Conservation (phyloP, 2,888 invertebrate genomes). For the Lasioglossum lativentre region DNA sequence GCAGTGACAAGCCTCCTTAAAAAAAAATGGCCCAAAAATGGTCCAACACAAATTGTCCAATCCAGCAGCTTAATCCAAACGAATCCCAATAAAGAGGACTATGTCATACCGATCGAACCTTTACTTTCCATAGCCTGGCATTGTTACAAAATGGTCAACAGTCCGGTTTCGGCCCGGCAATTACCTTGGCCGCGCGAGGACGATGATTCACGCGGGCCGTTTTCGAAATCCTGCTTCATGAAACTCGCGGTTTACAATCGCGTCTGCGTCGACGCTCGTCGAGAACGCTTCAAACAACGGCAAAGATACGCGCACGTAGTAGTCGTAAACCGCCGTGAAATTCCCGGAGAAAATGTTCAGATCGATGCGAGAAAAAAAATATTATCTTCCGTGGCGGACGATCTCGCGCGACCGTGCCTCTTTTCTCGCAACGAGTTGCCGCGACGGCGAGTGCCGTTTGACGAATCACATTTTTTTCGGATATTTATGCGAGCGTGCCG, state of each 20-base stretch:
- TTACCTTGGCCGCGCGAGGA: not conserved
- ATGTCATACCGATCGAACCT: not conserved
- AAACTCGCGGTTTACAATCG: slow-evolving; percentile 15
- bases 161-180: not conserved
- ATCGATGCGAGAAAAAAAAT: slow-evolving; percentile 13
- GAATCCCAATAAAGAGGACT: not conserved
- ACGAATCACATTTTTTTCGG: slow-evolving; percentile 55
- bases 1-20: too few relatives aligned
- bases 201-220: not conserved
- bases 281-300: not conserved
- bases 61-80: too few relatives aligned
- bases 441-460: slow-evolving; percentile 46
- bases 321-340: not conserved
- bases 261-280: not conserved
- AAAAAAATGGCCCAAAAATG: not conserved
- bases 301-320: not conserved
- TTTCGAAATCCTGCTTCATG: slow-evolving; percentile 13
- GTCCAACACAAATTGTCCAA: not conserved
- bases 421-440: not conserved
- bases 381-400: slow-evolving; percentile 1
- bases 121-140: not conserved
- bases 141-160: not conserved
- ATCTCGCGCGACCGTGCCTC: not conserved
- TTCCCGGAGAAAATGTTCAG: slow-evolving; percentile 9
- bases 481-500: slow-evolving; percentile 54